phyloP scores from a whole-genome alignment of 2,888 invertebrate genomes.

The Osmoderma eremita region DNA sequence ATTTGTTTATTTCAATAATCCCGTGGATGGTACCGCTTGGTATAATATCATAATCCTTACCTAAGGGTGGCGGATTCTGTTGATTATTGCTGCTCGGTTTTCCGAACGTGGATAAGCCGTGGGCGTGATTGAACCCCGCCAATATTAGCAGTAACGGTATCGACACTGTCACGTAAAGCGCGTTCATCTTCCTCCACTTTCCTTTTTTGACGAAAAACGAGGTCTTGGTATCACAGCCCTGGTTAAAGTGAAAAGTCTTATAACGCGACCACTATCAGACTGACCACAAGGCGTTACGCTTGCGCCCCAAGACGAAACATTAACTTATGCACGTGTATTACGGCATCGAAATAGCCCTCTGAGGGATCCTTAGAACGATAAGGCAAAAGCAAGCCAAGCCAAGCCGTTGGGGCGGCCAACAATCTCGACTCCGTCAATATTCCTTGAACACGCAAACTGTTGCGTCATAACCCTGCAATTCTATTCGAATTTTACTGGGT shows the following conservation, averaged over 20 bases:
- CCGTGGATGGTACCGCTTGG: constrained; percentile 46
- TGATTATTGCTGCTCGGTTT: constrained; percentile 56
- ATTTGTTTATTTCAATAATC: constrained; percentile 17
- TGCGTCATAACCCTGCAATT: constrained; percentile 56
- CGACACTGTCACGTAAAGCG: constrained; percentile 64
- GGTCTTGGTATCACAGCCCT: constrained; percentile 56
- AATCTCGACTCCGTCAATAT: constrained; percentile 51
- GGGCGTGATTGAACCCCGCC: constrained; percentile 63
- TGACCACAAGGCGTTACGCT: constrained; percentile 46
- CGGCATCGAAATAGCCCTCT: constrained; percentile 57
- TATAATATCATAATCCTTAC: constrained; percentile 21
- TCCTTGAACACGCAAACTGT: constrained; percentile 60
- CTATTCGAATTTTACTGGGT: constrained; percentile 39
- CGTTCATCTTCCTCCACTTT: constrained; percentile 57
- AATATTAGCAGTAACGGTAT: constrained; percentile 67
- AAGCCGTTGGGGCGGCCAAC: constrained; percentile 44
- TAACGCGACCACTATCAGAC: constrained; percentile 43
- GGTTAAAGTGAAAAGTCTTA: constrained; percentile 52
- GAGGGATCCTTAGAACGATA: constrained; percentile 59
- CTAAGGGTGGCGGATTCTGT: constrained; percentile 47
- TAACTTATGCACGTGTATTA: constrained; percentile 58
- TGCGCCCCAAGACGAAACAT: constrained; percentile 46
- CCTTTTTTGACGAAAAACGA: constrained; percentile 46
- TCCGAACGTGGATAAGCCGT: constrained; percentile 63
- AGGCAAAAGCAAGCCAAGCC: constrained; percentile 52